Conservation (phyloP, 2,113 vertebrate genomes). For the Leptobrachium leishanense region DNA sequence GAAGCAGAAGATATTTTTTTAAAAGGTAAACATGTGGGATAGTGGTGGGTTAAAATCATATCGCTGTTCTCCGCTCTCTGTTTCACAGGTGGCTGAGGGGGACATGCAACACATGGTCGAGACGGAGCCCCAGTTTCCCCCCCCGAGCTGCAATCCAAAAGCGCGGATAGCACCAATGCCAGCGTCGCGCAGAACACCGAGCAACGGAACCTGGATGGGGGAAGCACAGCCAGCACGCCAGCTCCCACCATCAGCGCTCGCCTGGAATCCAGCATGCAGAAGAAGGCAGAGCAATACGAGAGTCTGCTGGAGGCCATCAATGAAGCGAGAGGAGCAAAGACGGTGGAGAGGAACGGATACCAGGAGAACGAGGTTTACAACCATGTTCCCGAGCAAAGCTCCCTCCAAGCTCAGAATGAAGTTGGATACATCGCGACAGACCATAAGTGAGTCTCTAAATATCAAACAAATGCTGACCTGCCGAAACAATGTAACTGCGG, state of each 20-base stretch:
- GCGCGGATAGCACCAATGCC: conserved; percentile 33
- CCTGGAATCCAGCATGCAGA: conserved; percentile 8
- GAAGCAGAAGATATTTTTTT: no score
- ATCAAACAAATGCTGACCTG: not conserved
- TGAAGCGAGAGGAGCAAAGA: not conserved
- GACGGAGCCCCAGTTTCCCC: conserved; percentile 38
- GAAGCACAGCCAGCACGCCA: not conserved
- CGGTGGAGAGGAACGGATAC: conserved; percentile 59
- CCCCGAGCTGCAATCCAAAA: conserved; percentile 49
- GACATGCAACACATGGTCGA: conserved; percentile 58
- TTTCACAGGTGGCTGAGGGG: conserved; percentile 62
- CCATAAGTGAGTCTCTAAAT: conserved; percentile 75
- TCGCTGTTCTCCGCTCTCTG: no score
- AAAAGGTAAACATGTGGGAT: no score
- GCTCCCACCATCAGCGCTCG: conserved; percentile 7
- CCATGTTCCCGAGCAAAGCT: conserved; percentile 37
- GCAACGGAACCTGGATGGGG: not conserved
- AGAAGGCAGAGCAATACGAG: not conserved
- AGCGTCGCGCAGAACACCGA: not conserved
- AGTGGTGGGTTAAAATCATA: no score
- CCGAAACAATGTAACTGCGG: not conserved
- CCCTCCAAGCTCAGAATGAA: conserved; percentile 68
- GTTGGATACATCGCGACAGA: conserved; percentile 94
- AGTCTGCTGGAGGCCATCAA: conserved; percentile 4
- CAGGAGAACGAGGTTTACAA: conserved; percentile 25